Evolutionary conservation across 2,113 vertebrate species (phyloP), one percentile per base, ranked within the genome.

Genomic region (human (Homo sapiens)): DNA sequence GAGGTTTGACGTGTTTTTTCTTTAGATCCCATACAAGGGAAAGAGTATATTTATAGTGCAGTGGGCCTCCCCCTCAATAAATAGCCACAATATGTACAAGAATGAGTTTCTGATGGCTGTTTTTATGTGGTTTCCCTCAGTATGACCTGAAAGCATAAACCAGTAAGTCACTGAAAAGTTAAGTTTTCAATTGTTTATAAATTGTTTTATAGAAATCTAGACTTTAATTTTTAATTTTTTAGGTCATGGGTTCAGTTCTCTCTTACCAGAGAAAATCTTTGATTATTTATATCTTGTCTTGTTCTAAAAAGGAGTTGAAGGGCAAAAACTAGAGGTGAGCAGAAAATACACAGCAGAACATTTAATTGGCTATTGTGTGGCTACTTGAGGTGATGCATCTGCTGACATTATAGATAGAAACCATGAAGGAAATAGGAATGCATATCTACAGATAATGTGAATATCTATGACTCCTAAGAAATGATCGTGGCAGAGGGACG

Each of bases 211-310:
- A 76, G 52, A 95, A 75, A 64, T 25, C 14, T 85, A 84, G 52
- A 38, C 43, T 70, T 88, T 7, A 25, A 30, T 45, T 76, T 95
- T 84, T 57, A 57, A 84, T 70, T 91, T 91, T 94, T 48, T 68
- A 16, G 22, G 6, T 55, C 73, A 1, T 84, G 30, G 61, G 27
- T 90, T 96, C 35, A 68, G 55, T 76, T 97, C 40, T 96, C 9
- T 57, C 6, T 83, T 83, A 64, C 72, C 89, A 68, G 30, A 86
- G 94, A 85, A 82, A 94, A 79, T 93, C 50, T 85, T 91, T 72
- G 32, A 32, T 84, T 59, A 59, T 93, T 93, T 86, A 40, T n/a
- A 55, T 78, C 70, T n/a, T 38, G 32, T 89, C 79, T 76, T 70
- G 17, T 84, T 91, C 57, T 96, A 38, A 92, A 93, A 80, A 57